Conservation (phyloP, 2,113 vertebrate species). For the western clawed frog (Xenopus tropicalis) region UCB_Xtro_10.0 CM004449.2:89816001-89816500, state of each 20-base stretch:
- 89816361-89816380: constrained; percentile 63
- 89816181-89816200: constrained; percentile 86
- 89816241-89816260: constrained; percentile 68
- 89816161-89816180: constrained; percentile 84
- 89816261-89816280: constrained; percentile 84
- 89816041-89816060: too few relatives aligned
- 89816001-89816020: too few relatives aligned
- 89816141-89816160: constrained; percentile 45
- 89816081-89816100: constrained; percentile 59
- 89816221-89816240: constrained; percentile 90
- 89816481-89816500: constrained; percentile 74
- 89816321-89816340: constrained; percentile 77
- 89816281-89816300: constrained; percentile 67
- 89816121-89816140: constrained; percentile 57
- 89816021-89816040: too few relatives aligned
- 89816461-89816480: constrained; percentile 64
- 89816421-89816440: constrained; percentile 75
- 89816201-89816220: constrained; percentile 94
- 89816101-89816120: constrained; percentile 54
- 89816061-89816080: neutral
- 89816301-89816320: constrained; percentile 61
- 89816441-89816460: constrained; percentile 64
- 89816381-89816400: constrained; percentile 84
- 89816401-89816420: constrained; percentile 76
- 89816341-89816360: constrained; percentile 70